phyloP scores from a whole-genome alignment of 2,797 vertebrate species.

The Gymnocypris eckloni region DNA sequence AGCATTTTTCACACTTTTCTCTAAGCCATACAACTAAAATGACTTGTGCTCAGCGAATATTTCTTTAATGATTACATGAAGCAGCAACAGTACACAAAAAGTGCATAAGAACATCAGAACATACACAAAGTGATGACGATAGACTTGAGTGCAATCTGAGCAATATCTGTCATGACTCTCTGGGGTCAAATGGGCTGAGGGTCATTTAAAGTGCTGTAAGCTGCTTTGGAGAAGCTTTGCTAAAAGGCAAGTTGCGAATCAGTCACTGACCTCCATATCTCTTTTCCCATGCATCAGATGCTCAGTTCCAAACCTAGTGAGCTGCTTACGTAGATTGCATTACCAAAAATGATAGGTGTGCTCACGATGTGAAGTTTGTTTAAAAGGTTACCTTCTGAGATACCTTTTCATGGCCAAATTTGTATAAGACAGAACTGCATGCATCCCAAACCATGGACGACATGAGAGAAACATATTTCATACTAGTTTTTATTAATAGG shows the following conservation, averaged over 20 bases:
- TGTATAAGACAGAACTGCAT: background rate
- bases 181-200: slow-evolving; percentile 46
- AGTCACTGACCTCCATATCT: slow-evolving; percentile 2
- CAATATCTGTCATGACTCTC: slow-evolving; percentile 56
- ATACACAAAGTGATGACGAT: too few relatives aligned
- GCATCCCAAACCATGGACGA: background rate
- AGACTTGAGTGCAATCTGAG: slow-evolving; percentile 35
- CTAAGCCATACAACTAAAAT: background rate
- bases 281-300: background rate
- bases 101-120: background rate
- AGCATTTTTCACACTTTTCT: background rate
- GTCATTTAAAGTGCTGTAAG: slow-evolving; percentile 17
- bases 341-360: background rate
- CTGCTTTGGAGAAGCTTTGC: background rate
- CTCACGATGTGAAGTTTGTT: background rate
- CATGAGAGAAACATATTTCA: background rate
- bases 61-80: background rate
- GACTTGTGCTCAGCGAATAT: background rate
- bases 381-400: background rate
- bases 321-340: background rate
- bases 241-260: slow-evolving; percentile 7
- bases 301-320: background rate
- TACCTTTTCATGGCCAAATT: background rate
- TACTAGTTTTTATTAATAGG: background rate
- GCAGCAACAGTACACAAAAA: background rate